These are phyloP conservation scores for Coracias cyanogaster DNA, from an alignment of 2,797 vertebrate genomes.

Conservation along the genomic window DNA sequence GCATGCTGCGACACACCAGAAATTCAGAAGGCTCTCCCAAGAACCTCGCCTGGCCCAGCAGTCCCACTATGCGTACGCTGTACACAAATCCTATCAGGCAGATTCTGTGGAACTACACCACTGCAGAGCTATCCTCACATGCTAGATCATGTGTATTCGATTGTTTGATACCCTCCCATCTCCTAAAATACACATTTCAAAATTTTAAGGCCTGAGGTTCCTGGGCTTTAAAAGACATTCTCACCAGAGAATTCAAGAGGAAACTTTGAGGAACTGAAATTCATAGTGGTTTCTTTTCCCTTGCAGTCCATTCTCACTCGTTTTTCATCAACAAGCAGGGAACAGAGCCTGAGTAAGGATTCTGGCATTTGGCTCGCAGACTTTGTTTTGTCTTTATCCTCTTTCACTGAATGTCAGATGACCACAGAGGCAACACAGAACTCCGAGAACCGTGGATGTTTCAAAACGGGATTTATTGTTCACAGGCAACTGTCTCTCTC, in stretches of 20 bases:
- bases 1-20: not conserved
- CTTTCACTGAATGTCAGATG: constrained; percentile 11
- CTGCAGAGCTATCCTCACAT: not conserved
- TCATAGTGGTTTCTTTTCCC: not conserved
- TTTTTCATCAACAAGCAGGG: not conserved
- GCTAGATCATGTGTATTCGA: not conserved
- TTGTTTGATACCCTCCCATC: not conserved
- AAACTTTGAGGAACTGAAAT: not conserved
- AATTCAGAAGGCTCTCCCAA: not conserved
- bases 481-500: not conserved
- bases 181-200: not conserved
- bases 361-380: constrained; percentile 8
- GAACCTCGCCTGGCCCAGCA: not conserved
- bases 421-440: not conserved
- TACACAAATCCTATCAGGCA: not conserved
- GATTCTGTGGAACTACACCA: not conserved
- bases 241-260: not conserved
- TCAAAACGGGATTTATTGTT: not conserved
- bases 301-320: not conserved
- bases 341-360: not conserved
- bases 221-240: not conserved
- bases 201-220: not conserved
- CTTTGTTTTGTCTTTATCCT: constrained; percentile 49
- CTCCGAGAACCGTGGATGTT: not conserved
- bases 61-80: too few relatives aligned